Base-by-base conservation (phyloP, 2,888 invertebrate species). In the Andricus curvator region DNA sequence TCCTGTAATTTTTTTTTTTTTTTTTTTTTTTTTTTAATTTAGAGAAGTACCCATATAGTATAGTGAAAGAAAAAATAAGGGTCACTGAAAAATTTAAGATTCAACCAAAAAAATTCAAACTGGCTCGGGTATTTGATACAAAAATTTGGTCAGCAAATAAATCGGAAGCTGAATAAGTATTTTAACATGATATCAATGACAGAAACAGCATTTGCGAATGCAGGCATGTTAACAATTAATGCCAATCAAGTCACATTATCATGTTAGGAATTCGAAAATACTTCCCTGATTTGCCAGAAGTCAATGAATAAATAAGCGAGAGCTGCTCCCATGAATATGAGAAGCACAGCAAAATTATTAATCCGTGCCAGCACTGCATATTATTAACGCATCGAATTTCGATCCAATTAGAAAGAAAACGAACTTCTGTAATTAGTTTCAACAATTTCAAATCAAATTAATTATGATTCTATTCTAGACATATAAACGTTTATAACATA, bases 291-390 rank as follows among this genome's bases (percentile, higher is more conserved):
- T 51, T 51, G 70, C 51, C 70, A 25, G 33, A 29, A 51, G 56
- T 74, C 48, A 51, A 68, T 68, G 68, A 68, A 68, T 68, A 68
- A 48, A 29, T 68, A 68, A 68, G 25, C 48, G 20, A 41, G 37
- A 66, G 6, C 25, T 17, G 17, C 22, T 22, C n/a, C 41, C 17
- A 48, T 68, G 48, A 48, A 44, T 68, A 20, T 25, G 29, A 15
- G 29, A 15, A 22, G 1, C 48, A 51, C 1, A 48, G 44, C 68
- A 25, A 68, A 68, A 68, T 48, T 25, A 68, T 48, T 68, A 68
- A 48, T 68, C 25, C 51, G 68, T 66, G 66, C 41, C 66, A 66
- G 11, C n/a, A 9, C 66, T 37, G 66, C 41, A 66, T 66, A 66
- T 66, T 66, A 66, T 37, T 66, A 66, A 68, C 22, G 15, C 25